These are phyloP conservation scores for Abrostola triplasia DNA, from an alignment of 2,888 invertebrate species.

Conservation along the genomic window DNA sequence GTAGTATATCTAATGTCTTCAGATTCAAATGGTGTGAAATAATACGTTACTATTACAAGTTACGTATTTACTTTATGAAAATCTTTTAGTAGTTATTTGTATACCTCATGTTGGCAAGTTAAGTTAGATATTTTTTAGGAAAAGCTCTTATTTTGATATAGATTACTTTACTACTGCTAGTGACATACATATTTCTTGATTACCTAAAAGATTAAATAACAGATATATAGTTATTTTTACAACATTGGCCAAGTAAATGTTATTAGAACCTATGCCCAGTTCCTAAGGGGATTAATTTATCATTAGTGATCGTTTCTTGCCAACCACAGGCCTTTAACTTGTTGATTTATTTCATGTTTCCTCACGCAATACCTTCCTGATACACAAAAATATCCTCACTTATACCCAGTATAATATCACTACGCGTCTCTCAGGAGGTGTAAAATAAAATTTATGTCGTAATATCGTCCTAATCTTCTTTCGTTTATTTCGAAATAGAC, in stretches of 20 bases:
- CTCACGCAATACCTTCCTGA: slow-evolving; percentile 4
- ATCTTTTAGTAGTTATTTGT: neutral
- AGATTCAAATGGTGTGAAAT: slow-evolving; percentile 22
- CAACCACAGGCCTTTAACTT: neutral
- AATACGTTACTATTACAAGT: neutral
- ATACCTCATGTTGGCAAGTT: too few species aligned
- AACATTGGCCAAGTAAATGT: too few species aligned
- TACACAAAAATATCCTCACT: slow-evolving; percentile 23
- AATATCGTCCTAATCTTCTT: slow-evolving; percentile 37
- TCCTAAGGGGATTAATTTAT: too few species aligned
- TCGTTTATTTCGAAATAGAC: slow-evolving; percentile 35
- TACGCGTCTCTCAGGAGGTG: slow-evolving; percentile 35
- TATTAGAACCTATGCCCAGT: too few species aligned
- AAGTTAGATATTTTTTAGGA: too few species aligned
- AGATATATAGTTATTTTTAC: too few species aligned
- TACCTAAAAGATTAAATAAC: too few species aligned
- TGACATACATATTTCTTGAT: too few species aligned
- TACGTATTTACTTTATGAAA: neutral
- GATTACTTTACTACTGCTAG: too few species aligned
- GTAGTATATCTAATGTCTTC: neutral
- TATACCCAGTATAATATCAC: slow-evolving; percentile 14
- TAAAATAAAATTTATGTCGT: slow-evolving; percentile 55
- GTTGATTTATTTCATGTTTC: slow-evolving; percentile 2
- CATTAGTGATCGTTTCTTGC: neutral
- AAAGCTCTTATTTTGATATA: too few species aligned